Base-by-base conservation (phyloP, 2,888 invertebrate species). In the Rotaria socialis region DNA sequence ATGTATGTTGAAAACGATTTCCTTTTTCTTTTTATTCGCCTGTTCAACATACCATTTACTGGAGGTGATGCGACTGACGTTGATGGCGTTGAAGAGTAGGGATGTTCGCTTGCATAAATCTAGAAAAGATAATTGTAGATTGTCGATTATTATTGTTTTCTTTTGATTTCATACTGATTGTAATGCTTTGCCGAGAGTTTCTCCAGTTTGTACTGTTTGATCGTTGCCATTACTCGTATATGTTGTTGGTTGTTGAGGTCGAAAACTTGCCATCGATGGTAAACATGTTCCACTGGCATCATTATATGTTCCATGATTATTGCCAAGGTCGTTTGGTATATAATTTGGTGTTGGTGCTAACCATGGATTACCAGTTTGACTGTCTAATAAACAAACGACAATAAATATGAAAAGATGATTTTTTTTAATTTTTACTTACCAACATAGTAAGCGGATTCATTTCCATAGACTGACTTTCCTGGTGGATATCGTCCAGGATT, bases 121-220 rank as follows among this genome's bases (percentile, higher is more conserved):
- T 80, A 80, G 6, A 80, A 80, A 22, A 22, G n/a, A 43, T 27
- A 47, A 67, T 80, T 3, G 10, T n/a, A 14, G 24, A 4, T 43
- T 47, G 35, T 47, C 14, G 19, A 80, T 0, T 41, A 7, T 47
- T 35, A 75, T 43, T 22, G n/a, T 41, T 43, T 24, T 43, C 1
- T 7, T 41, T 43, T 24, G 10, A 80, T n/a, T 10, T 24, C 47
- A 47, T 80, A 80, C 80, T 47, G 80, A 80, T 80, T 80, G 80
- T 24, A 80, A 80, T 80, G 80, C 80, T 80, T 80, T 80, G 43
- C 80, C 80, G 5, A 80, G 47, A 47, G 80, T n/a, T 80, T 80
- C 80, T 80, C 80, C 80, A 47, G 80, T 80, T 80, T 80, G 80
- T 80, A 80, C 80, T 80, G 80, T 80, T 80, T 80, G 80, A n/a